A percentile compares a stretch with the other conserved stretches of the same genome.
Evolutionary conservation across 2,888 invertebrate genomes (phyloP).

Genomic region (Periphyllus acericola): DNA sequence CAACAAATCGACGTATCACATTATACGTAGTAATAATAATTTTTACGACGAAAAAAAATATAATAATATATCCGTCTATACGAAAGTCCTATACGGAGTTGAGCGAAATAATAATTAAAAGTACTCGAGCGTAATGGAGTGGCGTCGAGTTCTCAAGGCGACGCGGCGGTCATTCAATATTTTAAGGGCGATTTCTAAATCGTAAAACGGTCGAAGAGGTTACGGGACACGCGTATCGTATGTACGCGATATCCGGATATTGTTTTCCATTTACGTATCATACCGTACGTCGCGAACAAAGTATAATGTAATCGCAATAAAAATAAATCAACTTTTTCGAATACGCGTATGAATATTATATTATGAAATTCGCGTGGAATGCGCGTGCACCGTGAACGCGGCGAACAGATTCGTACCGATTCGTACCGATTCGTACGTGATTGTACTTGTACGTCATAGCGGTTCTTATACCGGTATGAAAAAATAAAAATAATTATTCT

Average conservation of each 20-base stretch:
- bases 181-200: constrained; percentile 11
- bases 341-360: background rate
- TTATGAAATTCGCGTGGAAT: background rate
- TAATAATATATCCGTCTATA: too few relatives aligned
- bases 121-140: background rate
- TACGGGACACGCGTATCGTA: background rate
- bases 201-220: constrained; percentile 23
- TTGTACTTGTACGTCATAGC: background rate
- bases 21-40: background rate
- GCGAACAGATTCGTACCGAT: background rate
- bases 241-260: background rate
- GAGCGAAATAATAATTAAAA: background rate
- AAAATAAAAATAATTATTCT: background rate
- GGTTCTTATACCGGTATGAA: background rate
- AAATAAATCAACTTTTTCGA: background rate
- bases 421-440: background rate
- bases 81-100: too few relatives aligned
- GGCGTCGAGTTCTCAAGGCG: background rate
- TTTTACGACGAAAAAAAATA: background rate
- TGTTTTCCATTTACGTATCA: background rate
- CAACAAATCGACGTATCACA: background rate
- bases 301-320: too few relatives aligned
- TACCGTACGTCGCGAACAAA: too few relatives aligned
- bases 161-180: background rate
- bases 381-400: background rate